Percentiles rank a stretch among this genome's conserved stretches.
Conservation (phyloP, 2,888 invertebrate species). For the Nymphalis urticae region DNA sequence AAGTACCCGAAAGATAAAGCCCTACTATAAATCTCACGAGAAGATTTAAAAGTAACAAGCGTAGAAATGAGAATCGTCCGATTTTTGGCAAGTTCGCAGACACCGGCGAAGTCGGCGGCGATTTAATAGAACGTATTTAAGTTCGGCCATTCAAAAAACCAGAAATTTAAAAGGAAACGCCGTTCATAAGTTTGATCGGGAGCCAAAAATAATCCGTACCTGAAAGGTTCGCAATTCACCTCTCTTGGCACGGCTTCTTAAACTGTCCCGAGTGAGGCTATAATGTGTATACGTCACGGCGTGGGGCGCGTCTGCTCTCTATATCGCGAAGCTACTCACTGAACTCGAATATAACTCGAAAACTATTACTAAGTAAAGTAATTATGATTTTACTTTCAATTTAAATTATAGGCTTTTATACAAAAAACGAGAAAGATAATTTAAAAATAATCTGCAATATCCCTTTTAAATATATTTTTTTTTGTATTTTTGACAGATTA, state of each 20-base stretch:
- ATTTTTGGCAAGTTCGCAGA: conserved; percentile 44
- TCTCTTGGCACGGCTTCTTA: conserved; percentile 46
- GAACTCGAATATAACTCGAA: conserved; percentile 10
- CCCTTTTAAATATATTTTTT: too few relatives aligned
- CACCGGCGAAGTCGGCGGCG: conserved; percentile 38
- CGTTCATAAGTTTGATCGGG: conserved; percentile 50
- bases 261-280: conserved; percentile 41
- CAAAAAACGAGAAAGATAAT: too few relatives aligned
- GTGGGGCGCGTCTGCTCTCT: conserved; percentile 18
- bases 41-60: conserved; percentile 35
- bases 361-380: too few relatives aligned
- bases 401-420: too few relatives aligned
- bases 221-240: conserved; percentile 47
- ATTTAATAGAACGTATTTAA: conserved; percentile 46
- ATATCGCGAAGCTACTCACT: neutral
- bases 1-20: conserved; percentile 27
- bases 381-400: too few relatives aligned
- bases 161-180: conserved; percentile 46
- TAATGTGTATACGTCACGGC: conserved; percentile 38
- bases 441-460: too few relatives aligned
- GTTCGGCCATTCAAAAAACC: conserved; percentile 45
- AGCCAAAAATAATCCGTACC: conserved; percentile 51
- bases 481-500: too few relatives aligned
- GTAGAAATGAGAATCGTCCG: conserved; percentile 35
- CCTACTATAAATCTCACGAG: conserved; percentile 24